These are phyloP conservation scores for Ophthalmolycus amberensis DNA, from an alignment of 2,113 vertebrate genomes.

Conservation along the genomic window DNA sequence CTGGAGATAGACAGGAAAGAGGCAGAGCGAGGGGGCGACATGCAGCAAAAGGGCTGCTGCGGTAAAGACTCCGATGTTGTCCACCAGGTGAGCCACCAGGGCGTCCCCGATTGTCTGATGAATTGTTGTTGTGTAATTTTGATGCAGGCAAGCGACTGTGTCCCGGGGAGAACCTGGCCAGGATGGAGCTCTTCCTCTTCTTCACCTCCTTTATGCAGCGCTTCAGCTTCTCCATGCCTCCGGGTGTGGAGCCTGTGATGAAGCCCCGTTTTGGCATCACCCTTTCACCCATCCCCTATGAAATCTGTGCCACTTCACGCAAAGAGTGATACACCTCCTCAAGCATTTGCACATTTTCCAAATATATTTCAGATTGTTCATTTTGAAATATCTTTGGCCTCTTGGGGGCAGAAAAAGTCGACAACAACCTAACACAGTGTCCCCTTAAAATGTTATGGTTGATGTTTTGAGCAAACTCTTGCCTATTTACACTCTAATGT, in stretches of 20 bases:
- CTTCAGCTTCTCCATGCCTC: conserved; percentile 66
- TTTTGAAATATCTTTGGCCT: background rate
- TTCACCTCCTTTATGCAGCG: conserved; percentile 81
- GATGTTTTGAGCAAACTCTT: background rate
- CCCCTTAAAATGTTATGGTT: background rate
- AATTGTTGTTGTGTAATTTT: background rate
- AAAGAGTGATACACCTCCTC: background rate
- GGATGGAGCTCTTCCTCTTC: conserved; percentile 85
- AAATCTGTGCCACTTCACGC: background rate
- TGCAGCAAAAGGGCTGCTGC: no score
- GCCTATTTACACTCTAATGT: background rate
- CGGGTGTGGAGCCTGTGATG: conserved; percentile 33
- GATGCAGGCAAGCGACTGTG: conserved; percentile 82
- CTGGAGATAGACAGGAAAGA: background rate
- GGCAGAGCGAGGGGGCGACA: no score
- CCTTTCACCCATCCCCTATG: background rate
- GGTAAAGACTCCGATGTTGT: no score
- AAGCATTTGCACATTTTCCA: background rate
- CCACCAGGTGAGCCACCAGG: no score
- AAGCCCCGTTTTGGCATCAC: accelerated
- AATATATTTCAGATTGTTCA: background rate
- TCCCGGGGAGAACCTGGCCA: conserved; percentile 83
- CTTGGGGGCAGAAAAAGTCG: background rate
- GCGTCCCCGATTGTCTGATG: background rate
- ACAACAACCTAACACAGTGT: background rate